Conservation (phyloP, 2,113 vertebrate species). For the Rousettus leschenaultii region DNA sequence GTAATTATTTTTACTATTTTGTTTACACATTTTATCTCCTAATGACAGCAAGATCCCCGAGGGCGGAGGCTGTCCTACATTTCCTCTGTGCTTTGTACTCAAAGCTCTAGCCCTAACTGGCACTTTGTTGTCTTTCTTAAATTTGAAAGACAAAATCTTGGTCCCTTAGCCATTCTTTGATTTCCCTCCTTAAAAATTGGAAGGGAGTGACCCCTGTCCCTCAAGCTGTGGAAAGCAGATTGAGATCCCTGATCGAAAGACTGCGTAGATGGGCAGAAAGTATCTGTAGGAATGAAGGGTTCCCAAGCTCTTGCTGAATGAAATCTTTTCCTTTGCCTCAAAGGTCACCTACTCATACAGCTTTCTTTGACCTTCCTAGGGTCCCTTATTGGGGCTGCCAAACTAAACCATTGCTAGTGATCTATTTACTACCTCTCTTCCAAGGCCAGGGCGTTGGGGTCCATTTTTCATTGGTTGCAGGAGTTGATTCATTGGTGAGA, state of each 20-base stretch:
- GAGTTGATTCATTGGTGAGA: not conserved
- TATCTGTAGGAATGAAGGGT: not conserved
- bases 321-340: not conserved
- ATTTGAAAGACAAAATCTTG: not conserved
- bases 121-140: not conserved
- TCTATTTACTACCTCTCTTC: not conserved
- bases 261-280: not conserved
- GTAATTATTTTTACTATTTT: not conserved
- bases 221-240: not conserved
- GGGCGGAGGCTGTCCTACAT: not conserved
- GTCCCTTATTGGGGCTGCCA: not conserved
- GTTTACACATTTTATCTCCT: conserved; percentile 22
- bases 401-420: not conserved
- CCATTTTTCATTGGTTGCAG: not conserved
- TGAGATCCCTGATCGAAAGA: not conserved
- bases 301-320: not conserved
- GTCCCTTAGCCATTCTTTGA: not conserved
- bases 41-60: not conserved
- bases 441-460: not conserved
- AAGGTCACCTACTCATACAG: not conserved
- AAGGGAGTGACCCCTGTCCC: not conserved
- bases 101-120: not conserved
- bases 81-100: not conserved
- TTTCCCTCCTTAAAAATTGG: not conserved
- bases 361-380: not conserved